Evolutionary conservation across 2,888 invertebrate genomes (phyloP).

Genomic region (Hirudinaria manillensis): DNA sequence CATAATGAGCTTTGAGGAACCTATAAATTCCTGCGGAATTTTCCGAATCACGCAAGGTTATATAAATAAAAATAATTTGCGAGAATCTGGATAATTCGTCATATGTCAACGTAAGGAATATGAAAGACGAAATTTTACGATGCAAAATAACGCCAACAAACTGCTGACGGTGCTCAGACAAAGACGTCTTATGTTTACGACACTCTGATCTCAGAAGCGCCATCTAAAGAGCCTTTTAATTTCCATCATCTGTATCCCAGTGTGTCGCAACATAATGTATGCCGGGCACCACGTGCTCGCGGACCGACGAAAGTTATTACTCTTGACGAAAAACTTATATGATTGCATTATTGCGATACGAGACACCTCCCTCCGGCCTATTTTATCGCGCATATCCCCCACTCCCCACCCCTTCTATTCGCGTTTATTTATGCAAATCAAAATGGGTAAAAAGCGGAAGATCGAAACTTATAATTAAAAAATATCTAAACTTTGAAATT

Average conservation of each 20-base stretch:
- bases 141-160: slow-evolving; percentile 1
- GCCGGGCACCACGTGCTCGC: slow-evolving; percentile 11
- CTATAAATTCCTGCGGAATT: not conserved
- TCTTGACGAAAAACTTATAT: slow-evolving; percentile 14
- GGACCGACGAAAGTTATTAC: slow-evolving; percentile 13
- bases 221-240: slow-evolving; percentile 10
- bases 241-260: not conserved
- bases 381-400: slow-evolving; percentile 8
- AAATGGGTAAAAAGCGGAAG: slow-evolving; percentile 5
- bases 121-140: not conserved
- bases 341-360: slow-evolving; percentile 18
- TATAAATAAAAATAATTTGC: no score
- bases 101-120: not conserved
- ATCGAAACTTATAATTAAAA: not conserved
- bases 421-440: slow-evolving; percentile 20
- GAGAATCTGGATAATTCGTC: no score
- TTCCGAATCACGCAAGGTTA: not conserved
- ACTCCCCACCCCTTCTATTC: slow-evolving; percentile 6
- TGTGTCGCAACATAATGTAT: not conserved
- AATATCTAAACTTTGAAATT: not conserved
- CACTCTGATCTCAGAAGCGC: slow-evolving; percentile 14
- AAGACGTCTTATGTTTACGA: slow-evolving; percentile 21
- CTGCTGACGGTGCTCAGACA: slow-evolving; percentile 12
- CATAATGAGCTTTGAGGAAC: not conserved
- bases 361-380: slow-evolving; percentile 19